Evolutionary conservation across 53 echinoderm and acorn worm species (phyloP), one percentile per base, ranked within the genome.

Genomic region (Patiria pectinifera): DNA sequence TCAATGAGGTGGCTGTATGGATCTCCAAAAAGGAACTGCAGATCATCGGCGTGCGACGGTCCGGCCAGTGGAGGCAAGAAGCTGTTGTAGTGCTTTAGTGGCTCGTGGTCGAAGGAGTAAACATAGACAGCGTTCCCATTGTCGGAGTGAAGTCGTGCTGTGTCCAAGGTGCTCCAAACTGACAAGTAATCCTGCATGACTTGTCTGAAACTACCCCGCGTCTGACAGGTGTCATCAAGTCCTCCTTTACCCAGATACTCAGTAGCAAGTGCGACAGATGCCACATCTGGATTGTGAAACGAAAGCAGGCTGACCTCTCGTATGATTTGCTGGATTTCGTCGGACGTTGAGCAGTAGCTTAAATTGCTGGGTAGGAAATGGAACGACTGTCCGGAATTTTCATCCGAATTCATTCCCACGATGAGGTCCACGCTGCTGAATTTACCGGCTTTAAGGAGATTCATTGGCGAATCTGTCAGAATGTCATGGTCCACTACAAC

Each of bases 1-100:
- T 85, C 87, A 18, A 25, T 3, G 11, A 48, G 72, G 46, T 59
- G 45, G 59, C 85, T 76, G 80, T 95, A 95, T 43, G 95, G 95
- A 79, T 82, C 82, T 24, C 95, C 95, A 69, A 95, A 95, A 47
- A 92, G 61, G 77, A 86, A 87, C 69, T 93, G 95, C 24, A 95
- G 21, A 72, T 95, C 95, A 82, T 95, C 95, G 48, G 93, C 95
- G 58, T 78, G 79, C 6, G 93, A 25, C 18, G 88, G 82, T 48
- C 86, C 84, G 15, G 91, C 90, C 78, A 82, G 74, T 58, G 93
- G 25, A 19, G 91, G 80, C 22, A 93, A 49, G 22, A 24, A 13
- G 48, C 62, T 63, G 46, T 69, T 35, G 35, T 85, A 92, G 66
- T 92, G 85, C 19, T 47, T 18, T 21, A 19, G 47, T 18, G 92